Base-by-base conservation (phyloP, 2,113 vertebrate genomes). In the Myrmophylax atrothorax region DNA sequence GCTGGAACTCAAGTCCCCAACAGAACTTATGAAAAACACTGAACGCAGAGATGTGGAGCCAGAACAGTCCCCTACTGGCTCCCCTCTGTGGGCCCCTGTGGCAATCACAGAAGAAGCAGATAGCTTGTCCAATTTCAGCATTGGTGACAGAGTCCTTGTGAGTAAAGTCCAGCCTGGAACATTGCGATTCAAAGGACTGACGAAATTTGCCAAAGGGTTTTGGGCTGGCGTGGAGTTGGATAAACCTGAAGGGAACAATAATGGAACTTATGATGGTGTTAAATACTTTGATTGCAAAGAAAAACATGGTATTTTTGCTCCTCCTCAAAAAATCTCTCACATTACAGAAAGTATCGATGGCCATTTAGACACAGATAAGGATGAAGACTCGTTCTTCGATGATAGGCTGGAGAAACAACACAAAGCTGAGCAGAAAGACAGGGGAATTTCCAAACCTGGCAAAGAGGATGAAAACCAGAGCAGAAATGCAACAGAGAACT, bases 191-290 rank as follows among this genome's bases (percentile, higher is more conserved):
- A 99, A 99, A 98, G 99, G 99, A 24, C 93, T 97, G 29, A 99
- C 99, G 55, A 97, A 97, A 73, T 99, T 99, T 96, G 99, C 99
- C 44, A 98, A 98, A 94, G 99, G 99, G 14, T 98, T 99, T 97
- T 99, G 99, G 99, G 99, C 99, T 46, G 99, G 99, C 0, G 99
- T 99, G 56, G 99, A 99, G 94, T 96, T 99, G 85, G 99, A 99
- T 88, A 98, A 98, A 86, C 98, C 99, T 60, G 99, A 99, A 97
- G 99, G 99, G 56, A 99, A 98, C 95, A 99, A 99, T 92, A 98
- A 98, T 25, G 99, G 99, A 66, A 99, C 98, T 18, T 99, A 99
- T 0, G 98, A 99, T 92, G 98, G 98, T 11, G 97, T 99, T 77
- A 96, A 97, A 3, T 99, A 99, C 94, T 99, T 99, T 81, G 93